These are phyloP conservation scores for Boloria euphrosyne DNA, from an alignment of 2,888 invertebrate species.

Conservation along the genomic window DNA sequence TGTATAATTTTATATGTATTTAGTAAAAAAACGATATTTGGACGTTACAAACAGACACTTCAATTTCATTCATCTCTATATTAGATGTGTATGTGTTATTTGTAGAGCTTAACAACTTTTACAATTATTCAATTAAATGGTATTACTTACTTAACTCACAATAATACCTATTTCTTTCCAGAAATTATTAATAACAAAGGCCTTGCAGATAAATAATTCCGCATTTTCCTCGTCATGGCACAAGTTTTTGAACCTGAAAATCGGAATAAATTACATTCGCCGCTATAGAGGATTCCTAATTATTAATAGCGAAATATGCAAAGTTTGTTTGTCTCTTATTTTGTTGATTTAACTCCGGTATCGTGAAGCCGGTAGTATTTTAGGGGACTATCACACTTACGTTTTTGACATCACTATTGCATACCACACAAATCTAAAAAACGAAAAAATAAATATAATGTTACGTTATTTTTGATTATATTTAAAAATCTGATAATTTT, in stretches of 20 bases:
- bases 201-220: constrained; percentile 20
- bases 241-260: constrained; percentile 49
- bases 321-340: constrained; percentile 74
- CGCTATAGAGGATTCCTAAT: constrained; percentile 59
- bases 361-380: constrained; percentile 46
- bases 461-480: background rate
- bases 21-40: no score
- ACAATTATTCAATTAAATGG: no score
- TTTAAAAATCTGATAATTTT: background rate
- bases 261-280: constrained; percentile 61
- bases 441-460: background rate
- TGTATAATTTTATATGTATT: no score
- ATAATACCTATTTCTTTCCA: background rate
- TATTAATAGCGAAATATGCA: constrained; percentile 76
- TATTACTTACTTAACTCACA: background rate
- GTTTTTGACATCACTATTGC: background rate
- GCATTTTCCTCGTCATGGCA: constrained; percentile 28
- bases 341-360: constrained; percentile 59
- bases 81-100: no score
- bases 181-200: constrained; percentile 18
- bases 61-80: no score
- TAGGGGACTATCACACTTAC: constrained; percentile 31
- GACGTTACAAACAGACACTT: no score
- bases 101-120: no score
- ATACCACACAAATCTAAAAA: background rate